Conservation (phyloP, 2,113 vertebrate species). For the Labeo rohita region DNA sequence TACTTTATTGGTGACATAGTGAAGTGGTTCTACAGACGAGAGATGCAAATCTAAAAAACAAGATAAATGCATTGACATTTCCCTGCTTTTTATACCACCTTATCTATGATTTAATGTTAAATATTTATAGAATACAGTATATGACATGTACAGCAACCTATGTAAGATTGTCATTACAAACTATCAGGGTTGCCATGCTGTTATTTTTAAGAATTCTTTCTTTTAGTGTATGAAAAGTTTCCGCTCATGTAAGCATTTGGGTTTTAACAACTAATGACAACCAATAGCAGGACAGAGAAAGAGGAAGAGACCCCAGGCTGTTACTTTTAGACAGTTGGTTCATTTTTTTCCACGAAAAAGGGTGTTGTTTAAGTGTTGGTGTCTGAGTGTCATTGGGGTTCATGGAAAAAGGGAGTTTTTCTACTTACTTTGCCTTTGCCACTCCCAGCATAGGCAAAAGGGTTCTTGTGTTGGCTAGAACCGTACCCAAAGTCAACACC, state of each 20-base stretch:
- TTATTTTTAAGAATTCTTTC: background rate
- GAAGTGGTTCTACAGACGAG: background rate
- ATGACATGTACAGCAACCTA: no score
- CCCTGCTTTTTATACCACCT: background rate
- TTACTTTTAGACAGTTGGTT: background rate
- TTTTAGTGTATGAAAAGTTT: background rate
- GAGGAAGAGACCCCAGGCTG: background rate
- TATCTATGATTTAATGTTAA: background rate
- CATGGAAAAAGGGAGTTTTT: background rate
- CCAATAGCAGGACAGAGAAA: background rate
- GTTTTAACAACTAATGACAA: background rate
- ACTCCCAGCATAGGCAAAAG: slow-evolving; percentile 52
- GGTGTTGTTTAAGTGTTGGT: background rate
- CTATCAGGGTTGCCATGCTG: background rate
- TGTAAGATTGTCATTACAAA: background rate
- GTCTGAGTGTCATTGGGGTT: background rate
- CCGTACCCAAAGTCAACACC: slow-evolving; percentile 39
- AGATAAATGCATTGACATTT: background rate
- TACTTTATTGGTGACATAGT: background rate
- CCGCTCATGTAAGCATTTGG: background rate
- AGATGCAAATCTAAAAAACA: background rate
- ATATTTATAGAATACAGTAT: background rate
- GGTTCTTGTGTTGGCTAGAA: slow-evolving; percentile 45
- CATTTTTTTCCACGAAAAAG: background rate
- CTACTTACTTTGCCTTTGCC: background rate